Conservation (phyloP, 2,888 invertebrate species). For the Thymelicus acteon region DNA sequence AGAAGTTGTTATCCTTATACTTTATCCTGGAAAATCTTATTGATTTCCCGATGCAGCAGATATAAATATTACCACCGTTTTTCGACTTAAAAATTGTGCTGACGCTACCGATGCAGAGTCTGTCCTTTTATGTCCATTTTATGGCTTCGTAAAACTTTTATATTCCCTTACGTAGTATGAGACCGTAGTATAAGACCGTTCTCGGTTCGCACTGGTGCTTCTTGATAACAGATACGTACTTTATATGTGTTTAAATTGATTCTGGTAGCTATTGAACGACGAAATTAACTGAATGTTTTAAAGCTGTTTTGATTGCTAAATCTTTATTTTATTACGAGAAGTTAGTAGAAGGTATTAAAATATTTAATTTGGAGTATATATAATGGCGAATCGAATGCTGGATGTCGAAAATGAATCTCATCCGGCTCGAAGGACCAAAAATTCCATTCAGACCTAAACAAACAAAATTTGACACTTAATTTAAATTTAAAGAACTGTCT, state of each 20-base stretch:
- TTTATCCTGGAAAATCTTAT: neutral
- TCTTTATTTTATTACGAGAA: too few relatives aligned
- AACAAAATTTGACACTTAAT: too few relatives aligned
- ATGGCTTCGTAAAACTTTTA: slow-evolving; percentile 58
- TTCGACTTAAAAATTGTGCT: slow-evolving; percentile 38
- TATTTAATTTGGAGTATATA: too few relatives aligned
- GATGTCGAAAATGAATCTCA: neutral
- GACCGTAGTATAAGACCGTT: neutral
- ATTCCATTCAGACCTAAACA: too few relatives aligned
- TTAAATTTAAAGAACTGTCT: neutral
- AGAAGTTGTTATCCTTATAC: too few relatives aligned
- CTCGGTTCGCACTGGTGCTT: neutral
- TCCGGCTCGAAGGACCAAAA: slow-evolving; percentile 2
- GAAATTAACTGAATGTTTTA: slow-evolving; percentile 1
- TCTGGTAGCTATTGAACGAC: neutral
- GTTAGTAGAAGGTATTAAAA: too few relatives aligned
- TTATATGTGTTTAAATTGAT: slow-evolving; percentile 32
- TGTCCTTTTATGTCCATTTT: slow-evolving; percentile 53
- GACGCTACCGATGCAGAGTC: slow-evolving; percentile 46
- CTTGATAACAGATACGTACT: slow-evolving; percentile 41
- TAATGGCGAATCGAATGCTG: too few relatives aligned
- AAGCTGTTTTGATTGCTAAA: neutral
- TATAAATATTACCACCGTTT: neutral
- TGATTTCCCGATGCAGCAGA: neutral
- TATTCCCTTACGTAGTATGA: slow-evolving; percentile 42